These are phyloP conservation scores for Bruchidius siliquastri DNA, from an alignment of 2,888 invertebrate genomes.

Conservation along the genomic window DNA sequence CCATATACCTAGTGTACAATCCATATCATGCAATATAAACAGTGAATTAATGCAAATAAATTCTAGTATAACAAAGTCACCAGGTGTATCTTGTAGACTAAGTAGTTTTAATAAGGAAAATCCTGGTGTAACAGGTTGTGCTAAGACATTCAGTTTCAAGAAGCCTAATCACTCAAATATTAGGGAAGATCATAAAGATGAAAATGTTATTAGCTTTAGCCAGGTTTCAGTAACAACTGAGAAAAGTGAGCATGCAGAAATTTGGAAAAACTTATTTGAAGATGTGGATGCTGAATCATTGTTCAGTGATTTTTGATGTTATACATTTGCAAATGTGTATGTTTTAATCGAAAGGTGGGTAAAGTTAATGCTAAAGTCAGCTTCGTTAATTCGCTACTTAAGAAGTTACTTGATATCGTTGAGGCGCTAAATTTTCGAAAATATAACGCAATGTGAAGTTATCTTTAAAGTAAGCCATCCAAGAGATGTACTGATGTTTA, in stretches of 20 bases:
- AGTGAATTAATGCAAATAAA: neutral
- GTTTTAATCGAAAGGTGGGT: too few species aligned
- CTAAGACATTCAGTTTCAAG: constrained; percentile 11
- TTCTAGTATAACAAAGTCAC: neutral
- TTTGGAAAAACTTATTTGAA: constrained; percentile 29
- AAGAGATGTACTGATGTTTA: too few species aligned
- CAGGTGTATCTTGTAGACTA: neutral
- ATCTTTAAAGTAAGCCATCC: too few species aligned
- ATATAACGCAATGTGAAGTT: too few species aligned
- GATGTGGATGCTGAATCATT: constrained; percentile 32
- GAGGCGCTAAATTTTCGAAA: too few species aligned
- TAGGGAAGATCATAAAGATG: constrained; percentile 9
- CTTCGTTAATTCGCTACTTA: too few species aligned
- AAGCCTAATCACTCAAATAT: neutral
- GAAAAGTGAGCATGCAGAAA: constrained; percentile 23
- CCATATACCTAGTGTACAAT: neutral
- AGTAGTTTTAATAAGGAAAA: neutral
- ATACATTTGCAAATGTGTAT: constrained; percentile 1
- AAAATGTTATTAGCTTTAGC: constrained; percentile 13
- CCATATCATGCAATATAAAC: neutral
- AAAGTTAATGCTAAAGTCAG: too few species aligned
- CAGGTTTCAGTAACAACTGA: constrained; percentile 19
- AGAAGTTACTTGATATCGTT: too few species aligned
- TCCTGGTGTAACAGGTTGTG: neutral
- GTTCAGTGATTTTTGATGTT: constrained; percentile 34